Conservation (phyloP, 2,797 vertebrate genomes). For the Characodon lateralis region DNA sequence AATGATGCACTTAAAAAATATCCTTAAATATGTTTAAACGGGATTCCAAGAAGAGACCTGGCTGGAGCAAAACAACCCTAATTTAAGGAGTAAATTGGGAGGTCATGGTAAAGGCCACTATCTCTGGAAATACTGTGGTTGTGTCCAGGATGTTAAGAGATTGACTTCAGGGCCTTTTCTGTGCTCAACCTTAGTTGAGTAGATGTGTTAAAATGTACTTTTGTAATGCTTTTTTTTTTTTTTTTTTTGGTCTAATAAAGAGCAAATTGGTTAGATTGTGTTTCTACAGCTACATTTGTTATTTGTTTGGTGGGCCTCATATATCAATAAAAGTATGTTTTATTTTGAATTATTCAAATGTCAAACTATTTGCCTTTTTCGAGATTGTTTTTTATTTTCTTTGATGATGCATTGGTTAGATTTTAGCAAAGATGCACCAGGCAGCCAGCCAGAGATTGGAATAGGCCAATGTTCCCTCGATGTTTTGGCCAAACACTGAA, state of each 20-base stretch:
- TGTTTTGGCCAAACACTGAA: no score
- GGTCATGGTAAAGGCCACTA: slow-evolving; percentile 49
- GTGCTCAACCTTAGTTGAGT: neutral
- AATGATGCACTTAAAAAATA: slow-evolving; percentile 10
- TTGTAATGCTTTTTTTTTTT: neutral
- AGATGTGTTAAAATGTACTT: neutral
- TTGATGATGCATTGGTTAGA: neutral
- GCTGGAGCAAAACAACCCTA: slow-evolving; percentile 27
- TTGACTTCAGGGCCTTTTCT: slow-evolving; percentile 17
- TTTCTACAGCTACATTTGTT: neutral
- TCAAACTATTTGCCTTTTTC: neutral
- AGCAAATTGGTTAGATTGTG: neutral
- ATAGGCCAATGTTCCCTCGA: neutral
- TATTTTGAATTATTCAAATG: neutral
- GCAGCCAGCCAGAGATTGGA: neutral
- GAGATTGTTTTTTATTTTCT: neutral
- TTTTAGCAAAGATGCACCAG: neutral
- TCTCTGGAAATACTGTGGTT: slow-evolving; percentile 21
- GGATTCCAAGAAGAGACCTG: slow-evolving; percentile 7
- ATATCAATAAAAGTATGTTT: neutral
- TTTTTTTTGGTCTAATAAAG: neutral
- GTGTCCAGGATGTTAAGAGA: slow-evolving; percentile 27
- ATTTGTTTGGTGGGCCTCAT: neutral
- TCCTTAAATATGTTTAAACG: neutral
- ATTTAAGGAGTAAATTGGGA: slow-evolving; percentile 40